A percentile compares a stretch with the other conserved stretches of the same genome.
phyloP scores from a whole-genome alignment of 2,888 invertebrate species.

The Caenorhabditis doughertyi region DNA sequence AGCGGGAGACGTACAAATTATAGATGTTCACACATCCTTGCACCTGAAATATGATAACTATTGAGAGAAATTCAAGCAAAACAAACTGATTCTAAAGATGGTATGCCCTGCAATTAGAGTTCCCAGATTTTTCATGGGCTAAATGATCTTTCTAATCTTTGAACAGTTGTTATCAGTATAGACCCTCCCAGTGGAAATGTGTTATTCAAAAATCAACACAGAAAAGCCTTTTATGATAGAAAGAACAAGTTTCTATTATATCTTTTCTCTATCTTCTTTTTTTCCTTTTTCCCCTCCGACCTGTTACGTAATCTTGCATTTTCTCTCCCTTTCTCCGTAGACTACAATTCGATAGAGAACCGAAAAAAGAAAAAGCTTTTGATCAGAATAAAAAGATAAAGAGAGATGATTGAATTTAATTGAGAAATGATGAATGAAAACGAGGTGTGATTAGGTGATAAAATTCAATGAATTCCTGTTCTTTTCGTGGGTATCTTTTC shows the following conservation, averaged over 20 bases:
- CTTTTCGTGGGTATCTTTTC: slow-evolving; percentile 18
- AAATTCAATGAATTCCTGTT: slow-evolving; percentile 29
- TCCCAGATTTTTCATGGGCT: too few relatives aligned
- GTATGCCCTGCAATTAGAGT: not conserved
- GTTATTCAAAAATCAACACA: slow-evolving; percentile 32
- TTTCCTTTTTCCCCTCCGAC: slow-evolving; percentile 25
- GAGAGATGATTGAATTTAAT: slow-evolving; percentile 17
- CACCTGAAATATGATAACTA: slow-evolving; percentile 66
- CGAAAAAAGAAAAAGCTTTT: not conserved
- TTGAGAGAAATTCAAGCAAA: too few relatives aligned
- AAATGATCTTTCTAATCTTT: slow-evolving; percentile 8
- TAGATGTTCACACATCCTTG: slow-evolving; percentile 80
- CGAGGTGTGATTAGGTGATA: slow-evolving; percentile 44
- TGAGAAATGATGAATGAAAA: slow-evolving; percentile 40
- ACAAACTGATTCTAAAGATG: not conserved
- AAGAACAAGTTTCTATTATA: slow-evolving; percentile 45
- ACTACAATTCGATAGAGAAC: slow-evolving; percentile 16
- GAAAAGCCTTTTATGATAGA: slow-evolving; percentile 3
- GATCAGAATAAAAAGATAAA: not conserved
- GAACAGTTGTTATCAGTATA: slow-evolving; percentile 1
- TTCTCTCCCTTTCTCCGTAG: not conserved
- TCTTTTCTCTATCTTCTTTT: not conserved
- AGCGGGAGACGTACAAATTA: slow-evolving; percentile 80
- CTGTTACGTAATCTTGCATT: slow-evolving; percentile 52
- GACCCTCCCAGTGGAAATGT: slow-evolving; percentile 3